Percentiles rank a stretch among this genome's conserved stretches.
Conservation (phyloP, 2,797 vertebrate species). For the Coregonus suidteri region DNA sequence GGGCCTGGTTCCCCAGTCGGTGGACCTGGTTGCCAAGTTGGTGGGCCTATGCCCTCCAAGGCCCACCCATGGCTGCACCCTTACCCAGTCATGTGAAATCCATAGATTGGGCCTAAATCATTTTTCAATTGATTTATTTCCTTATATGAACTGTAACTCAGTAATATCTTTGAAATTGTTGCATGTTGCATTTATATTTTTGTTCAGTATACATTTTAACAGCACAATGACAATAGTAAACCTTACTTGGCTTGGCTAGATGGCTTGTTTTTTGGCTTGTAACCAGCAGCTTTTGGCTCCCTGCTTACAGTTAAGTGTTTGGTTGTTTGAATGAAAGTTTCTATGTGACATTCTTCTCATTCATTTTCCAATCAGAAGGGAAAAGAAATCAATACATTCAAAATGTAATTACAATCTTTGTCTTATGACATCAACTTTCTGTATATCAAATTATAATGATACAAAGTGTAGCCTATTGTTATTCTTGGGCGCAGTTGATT, state of each 20-base stretch:
- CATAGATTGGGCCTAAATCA: too few species aligned
- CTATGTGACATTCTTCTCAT: not conserved
- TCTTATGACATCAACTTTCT: not conserved
- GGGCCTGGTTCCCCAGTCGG: too few species aligned
- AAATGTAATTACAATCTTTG: not conserved
- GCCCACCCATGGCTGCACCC: too few species aligned
- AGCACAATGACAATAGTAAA: not conserved
- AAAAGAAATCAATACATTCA: not conserved
- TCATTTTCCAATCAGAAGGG: not conserved
- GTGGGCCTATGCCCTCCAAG: too few species aligned
- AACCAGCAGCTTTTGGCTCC: not conserved
- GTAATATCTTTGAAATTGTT: too few species aligned
- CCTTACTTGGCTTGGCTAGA: not conserved
- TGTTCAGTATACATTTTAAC: not conserved
- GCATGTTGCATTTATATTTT: not conserved
- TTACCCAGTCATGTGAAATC: too few species aligned
- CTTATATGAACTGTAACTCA: too few species aligned
- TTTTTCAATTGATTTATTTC: too few species aligned
- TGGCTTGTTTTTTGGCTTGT: not conserved
- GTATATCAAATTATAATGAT: not conserved
- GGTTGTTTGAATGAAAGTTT: not conserved
- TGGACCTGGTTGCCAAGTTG: too few species aligned
- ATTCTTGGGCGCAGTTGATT: not conserved
- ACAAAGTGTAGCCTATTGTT: not conserved
- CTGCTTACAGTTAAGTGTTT: not conserved